phyloP scores from a whole-genome alignment of 2,888 invertebrate genomes.

The Caenorhabditis sp. region DNA sequence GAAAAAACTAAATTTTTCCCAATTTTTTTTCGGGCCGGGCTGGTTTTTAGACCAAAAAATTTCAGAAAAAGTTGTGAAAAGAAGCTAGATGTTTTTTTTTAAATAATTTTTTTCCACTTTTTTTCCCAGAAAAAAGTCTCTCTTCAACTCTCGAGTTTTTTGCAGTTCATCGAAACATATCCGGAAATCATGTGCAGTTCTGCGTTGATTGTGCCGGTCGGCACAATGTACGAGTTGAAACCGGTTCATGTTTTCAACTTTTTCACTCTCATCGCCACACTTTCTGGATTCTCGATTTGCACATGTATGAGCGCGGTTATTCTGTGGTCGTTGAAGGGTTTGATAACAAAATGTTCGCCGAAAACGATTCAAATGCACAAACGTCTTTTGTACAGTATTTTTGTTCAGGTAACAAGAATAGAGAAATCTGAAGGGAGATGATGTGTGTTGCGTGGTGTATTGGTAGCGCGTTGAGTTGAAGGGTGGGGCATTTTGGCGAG shows the following conservation, averaged over 20 bases:
- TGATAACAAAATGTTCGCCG: conserved; percentile 6
- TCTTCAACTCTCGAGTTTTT: no score
- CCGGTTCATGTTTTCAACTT: conserved; percentile 29
- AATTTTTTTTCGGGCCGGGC: no score
- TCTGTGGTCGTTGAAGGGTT: neutral
- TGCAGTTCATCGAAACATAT: conserved; percentile 8
- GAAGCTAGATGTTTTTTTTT: no score
- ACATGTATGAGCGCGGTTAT: neutral
- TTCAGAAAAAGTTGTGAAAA: no score
- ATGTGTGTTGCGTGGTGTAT: no score
- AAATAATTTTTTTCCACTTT: no score
- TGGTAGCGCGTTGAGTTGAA: no score
- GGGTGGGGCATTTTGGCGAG: no score
- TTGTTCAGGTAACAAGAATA: conserved; percentile 5
- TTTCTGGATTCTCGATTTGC: conserved; percentile 11
- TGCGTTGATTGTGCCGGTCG: conserved; percentile 10
- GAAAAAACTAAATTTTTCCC: no score
- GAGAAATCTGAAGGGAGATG: no score
- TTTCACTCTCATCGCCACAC: conserved; percentile 5
- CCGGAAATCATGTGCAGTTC: conserved; percentile 27
- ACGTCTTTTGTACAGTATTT: conserved; percentile 22
- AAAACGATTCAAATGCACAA: conserved; percentile 26
- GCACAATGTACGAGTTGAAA: conserved; percentile 8
- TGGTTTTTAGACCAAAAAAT: no score
- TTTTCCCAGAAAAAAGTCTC: neutral